A percentile compares a stretch with the other conserved stretches of the same genome.
phyloP scores from a whole-genome alignment of 2,113 vertebrate species.

The Oophaga pumilio region DNA sequence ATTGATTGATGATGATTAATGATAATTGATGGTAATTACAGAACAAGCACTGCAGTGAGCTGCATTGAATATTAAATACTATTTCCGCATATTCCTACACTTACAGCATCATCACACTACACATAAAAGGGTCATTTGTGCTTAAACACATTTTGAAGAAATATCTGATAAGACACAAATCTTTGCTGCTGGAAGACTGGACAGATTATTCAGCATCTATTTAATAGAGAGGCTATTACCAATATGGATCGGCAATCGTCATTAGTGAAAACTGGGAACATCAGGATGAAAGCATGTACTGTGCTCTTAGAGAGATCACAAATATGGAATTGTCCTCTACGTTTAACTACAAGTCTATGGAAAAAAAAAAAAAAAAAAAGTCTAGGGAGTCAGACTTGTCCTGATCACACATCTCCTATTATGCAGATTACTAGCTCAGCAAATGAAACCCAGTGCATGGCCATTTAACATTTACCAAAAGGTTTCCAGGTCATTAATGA shows the following conservation, averaged over 20 bases:
- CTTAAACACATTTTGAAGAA: not conserved
- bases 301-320: not conserved
- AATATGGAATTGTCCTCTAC: not conserved
- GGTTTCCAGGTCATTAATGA: not conserved
- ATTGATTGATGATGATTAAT: slow-evolving; percentile 28
- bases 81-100: not conserved
- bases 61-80: not conserved
- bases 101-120: not conserved
- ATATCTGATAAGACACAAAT: not conserved
- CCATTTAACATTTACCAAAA: not conserved
- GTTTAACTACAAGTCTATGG: not conserved
- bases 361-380: no score
- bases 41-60: not conserved
- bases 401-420: not conserved
- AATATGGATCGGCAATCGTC: not conserved
- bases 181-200: not conserved
- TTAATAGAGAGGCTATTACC: not conserved
- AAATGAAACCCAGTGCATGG: not conserved
- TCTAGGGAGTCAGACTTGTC: not conserved
- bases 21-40: not conserved
- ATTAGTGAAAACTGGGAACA: not conserved
- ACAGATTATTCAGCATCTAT: not conserved
- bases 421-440: not conserved
- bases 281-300: not conserved
- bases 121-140: not conserved